phyloP scores from a whole-genome alignment of 1,140 invertebrate genomes.

The Melanaphis sacchari region DNA sequence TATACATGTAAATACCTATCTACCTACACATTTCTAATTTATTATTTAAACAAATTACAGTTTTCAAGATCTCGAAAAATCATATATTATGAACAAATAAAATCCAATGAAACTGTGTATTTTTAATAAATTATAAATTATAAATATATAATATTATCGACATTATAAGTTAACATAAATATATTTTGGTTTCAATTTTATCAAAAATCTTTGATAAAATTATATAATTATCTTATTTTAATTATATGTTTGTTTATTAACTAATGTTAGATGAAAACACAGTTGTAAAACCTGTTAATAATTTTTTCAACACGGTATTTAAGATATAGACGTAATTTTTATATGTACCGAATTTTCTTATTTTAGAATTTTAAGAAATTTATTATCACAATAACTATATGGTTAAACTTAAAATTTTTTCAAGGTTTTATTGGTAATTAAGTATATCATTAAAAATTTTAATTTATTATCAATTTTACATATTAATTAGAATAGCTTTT shows the following conservation, averaged over 20 bases:
- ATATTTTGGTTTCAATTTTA: not conserved
- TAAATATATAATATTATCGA: not conserved
- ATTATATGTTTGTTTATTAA: not conserved
- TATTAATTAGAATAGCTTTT: conserved; percentile 11
- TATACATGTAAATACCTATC: not conserved
- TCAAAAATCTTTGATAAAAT: conserved; percentile 3
- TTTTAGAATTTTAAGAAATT: not conserved
- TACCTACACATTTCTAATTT: not conserved
- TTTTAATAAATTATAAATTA: not conserved
- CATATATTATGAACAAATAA: not conserved
- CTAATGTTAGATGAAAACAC: not conserved
- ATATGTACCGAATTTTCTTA: not conserved
- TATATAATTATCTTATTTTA: no score
- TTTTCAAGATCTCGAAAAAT: not conserved
- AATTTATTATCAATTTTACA: not conserved
- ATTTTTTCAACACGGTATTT: not conserved
- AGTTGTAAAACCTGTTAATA: not conserved
- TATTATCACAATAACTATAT: not conserved
- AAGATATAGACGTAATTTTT: not conserved
- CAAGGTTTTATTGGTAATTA: not conserved
- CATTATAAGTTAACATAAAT: not conserved
- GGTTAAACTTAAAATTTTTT: not conserved
- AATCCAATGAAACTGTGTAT: not conserved
- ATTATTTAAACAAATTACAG: not conserved
- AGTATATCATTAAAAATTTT: not conserved